Conservation (phyloP, 2,888 invertebrate genomes). For the Eupithecia exiguata region DNA sequence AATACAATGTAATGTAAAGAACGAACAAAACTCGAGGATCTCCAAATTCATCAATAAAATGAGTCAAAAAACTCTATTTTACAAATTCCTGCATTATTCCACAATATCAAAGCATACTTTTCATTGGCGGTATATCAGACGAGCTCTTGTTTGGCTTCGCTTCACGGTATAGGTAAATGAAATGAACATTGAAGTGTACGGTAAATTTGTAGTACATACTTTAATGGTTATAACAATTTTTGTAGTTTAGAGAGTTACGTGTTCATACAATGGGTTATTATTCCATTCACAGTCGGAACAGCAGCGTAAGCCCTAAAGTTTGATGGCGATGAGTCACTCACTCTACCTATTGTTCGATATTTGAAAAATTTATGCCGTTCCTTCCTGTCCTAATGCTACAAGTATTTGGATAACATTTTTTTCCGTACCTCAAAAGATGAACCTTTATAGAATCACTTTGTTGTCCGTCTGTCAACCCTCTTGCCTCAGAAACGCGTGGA, state of each 20-base stretch:
- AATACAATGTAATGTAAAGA: conserved; percentile 18
- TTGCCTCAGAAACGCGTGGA: no score
- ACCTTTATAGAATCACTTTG: no score
- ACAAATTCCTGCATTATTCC: conserved; percentile 23
- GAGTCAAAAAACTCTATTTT: conserved; percentile 19
- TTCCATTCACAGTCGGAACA: not conserved
- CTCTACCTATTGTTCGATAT: conserved; percentile 7
- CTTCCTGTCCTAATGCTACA: not conserved
- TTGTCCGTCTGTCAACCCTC: no score
- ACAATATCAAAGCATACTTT: conserved; percentile 19
- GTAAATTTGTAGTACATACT: conserved; percentile 7
- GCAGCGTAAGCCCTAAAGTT: not conserved
- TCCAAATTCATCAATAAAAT: conserved; percentile 15
- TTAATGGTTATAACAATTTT: conserved; percentile 22
- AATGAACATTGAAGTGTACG: conserved; percentile 1
- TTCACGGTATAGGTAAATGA: conserved; percentile 31
- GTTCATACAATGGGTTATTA: conserved; percentile 13
- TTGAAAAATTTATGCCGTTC: not conserved
- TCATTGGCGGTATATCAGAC: conserved; percentile 14
- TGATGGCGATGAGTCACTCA: conserved; percentile 1
- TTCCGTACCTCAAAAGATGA: no score
- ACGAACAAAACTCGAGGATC: not conserved
- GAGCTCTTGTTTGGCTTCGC: conserved; percentile 24
- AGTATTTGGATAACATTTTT: not conserved
- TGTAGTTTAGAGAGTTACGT: conserved; percentile 20